A percentile compares a stretch with the other conserved stretches of the same genome.
Evolutionary conservation across 2,797 vertebrate species (phyloP).

Genomic region (Diglossa cyanea): DNA sequence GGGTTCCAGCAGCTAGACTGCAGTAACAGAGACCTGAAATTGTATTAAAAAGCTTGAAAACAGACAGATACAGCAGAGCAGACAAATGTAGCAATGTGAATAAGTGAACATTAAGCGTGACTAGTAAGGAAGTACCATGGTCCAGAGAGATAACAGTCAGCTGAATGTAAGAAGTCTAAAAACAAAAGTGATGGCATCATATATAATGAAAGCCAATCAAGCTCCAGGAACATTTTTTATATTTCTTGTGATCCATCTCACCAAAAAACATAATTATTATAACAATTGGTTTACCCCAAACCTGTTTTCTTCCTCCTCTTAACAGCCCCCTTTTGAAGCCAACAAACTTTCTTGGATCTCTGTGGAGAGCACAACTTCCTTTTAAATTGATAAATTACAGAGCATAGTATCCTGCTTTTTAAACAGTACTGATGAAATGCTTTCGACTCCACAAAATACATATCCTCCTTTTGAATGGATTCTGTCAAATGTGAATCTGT

Average conservation of each 20-base stretch:
- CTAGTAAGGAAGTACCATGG: background rate
- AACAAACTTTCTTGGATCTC: background rate
- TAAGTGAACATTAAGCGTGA: background rate
- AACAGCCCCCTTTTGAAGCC: background rate
- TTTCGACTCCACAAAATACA: background rate
- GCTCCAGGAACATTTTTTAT: background rate
- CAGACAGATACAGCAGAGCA: background rate
- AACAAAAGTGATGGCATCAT: background rate
- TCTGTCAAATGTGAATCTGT: background rate
- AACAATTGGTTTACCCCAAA: background rate
- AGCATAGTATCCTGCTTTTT: background rate
- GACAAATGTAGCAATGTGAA: background rate
- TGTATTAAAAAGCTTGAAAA: background rate
- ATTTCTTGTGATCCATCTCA: background rate
- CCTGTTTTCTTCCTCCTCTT: background rate
- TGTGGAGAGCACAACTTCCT: background rate
- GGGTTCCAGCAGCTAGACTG: background rate
- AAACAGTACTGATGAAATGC: background rate
- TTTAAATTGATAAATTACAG: background rate
- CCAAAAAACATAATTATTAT: background rate
- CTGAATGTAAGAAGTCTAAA: background rate
- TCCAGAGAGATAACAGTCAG: background rate
- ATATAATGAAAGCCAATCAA: accelerated
- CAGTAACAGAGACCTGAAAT: background rate
- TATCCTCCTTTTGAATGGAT: background rate